These are phyloP conservation scores for Brachirus orientalis DNA, from an alignment of 2,113 vertebrate genomes.

Conservation along the genomic window DNA sequence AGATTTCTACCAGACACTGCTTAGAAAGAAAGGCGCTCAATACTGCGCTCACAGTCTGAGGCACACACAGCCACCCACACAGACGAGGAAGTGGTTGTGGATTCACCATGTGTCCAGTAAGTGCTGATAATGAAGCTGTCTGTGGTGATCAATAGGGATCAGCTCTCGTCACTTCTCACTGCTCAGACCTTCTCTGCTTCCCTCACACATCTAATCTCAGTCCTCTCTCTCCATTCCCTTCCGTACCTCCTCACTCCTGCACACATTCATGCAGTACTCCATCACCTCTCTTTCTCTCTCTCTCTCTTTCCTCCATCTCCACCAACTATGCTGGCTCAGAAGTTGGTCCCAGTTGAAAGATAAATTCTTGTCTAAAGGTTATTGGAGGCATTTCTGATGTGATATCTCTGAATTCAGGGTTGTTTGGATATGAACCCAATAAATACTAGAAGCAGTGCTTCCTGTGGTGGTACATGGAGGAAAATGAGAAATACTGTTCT, in stretches of 20 bases:
- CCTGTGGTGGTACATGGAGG: too few relatives aligned
- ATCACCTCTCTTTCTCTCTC: slow-evolving; percentile 42
- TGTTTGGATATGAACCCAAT: slow-evolving; percentile 1
- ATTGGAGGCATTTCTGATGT: slow-evolving; percentile 5
- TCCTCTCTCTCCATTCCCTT: slow-evolving; percentile 40
- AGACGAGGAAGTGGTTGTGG: slow-evolving; percentile 47
- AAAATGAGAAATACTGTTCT: too few relatives aligned
- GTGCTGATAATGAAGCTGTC: slow-evolving; percentile 77
- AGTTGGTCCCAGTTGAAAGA: background rate
- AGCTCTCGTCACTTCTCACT: slow-evolving; percentile 58
- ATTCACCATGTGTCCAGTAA: slow-evolving; percentile 69
- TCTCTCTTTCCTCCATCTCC: slow-evolving; percentile 6
- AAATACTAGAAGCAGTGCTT: background rate
- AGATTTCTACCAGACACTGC: background rate
- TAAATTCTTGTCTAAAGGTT: background rate
- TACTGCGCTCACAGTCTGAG: background rate
- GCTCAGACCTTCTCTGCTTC: slow-evolving; percentile 40
- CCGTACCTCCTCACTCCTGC: slow-evolving; percentile 33
- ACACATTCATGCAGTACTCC: slow-evolving; percentile 30
- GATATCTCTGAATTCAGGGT: background rate
- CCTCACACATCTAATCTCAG: slow-evolving; percentile 49
- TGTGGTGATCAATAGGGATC: slow-evolving; percentile 77
- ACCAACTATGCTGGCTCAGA: slow-evolving; percentile 4
- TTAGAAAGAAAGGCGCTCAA: slow-evolving; percentile 17
- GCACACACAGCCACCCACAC: slow-evolving; percentile 40